phyloP scores from a whole-genome alignment of 2,888 invertebrate genomes.

The Dynastes grantii region DNA sequence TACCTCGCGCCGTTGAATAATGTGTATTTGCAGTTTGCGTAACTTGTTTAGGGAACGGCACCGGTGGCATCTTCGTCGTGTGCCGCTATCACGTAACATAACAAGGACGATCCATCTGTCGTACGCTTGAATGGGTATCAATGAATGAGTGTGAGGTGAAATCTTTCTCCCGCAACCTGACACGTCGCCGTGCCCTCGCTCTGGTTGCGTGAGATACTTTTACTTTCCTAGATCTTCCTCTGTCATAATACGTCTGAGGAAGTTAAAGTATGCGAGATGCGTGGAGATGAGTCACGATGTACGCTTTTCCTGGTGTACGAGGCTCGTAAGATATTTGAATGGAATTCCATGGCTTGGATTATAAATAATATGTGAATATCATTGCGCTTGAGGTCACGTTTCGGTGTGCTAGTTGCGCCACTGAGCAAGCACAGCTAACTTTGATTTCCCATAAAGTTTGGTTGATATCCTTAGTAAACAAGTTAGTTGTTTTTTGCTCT shows the following conservation, averaged over 20 bases:
- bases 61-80: neutral
- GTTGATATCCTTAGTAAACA: too few relatives aligned
- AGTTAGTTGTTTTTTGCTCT: too few relatives aligned
- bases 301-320: neutral
- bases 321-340: constrained; percentile 21
- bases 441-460: too few relatives aligned
- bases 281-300: constrained; percentile 12
- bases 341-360: neutral
- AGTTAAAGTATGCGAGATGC: constrained; percentile 13
- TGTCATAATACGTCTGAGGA: constrained; percentile 10
- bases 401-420: too few relatives aligned
- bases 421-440: too few relatives aligned
- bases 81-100: constrained; percentile 23
- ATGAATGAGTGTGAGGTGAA: constrained; percentile 36
- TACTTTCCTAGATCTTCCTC: constrained; percentile 38
- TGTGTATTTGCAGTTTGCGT: constrained; percentile 15
- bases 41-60: constrained; percentile 33
- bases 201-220: constrained; percentile 16
- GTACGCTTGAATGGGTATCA: constrained; percentile 36
- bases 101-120: constrained; percentile 10
- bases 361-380: neutral
- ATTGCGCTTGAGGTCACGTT: too few relatives aligned
- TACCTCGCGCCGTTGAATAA: constrained; percentile 33
- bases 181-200: neutral
- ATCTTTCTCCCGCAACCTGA: constrained; percentile 9